Conservation (phyloP, 1,140 invertebrate species). For the Lepidurus apus region DNA sequence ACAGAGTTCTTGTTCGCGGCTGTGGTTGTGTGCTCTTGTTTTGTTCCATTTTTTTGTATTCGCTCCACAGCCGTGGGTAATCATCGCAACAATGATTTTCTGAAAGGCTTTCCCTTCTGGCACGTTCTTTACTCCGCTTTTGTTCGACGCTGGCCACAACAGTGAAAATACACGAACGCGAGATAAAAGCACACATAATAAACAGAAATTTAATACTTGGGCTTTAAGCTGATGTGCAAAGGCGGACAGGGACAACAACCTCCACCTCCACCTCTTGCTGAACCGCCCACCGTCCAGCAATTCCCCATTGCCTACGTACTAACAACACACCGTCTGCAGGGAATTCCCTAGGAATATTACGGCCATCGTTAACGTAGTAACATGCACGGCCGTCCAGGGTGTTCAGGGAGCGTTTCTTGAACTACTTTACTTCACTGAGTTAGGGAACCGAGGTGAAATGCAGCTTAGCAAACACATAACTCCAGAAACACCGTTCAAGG, state of each 20-base stretch:
- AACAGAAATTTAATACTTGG: conserved; percentile 1
- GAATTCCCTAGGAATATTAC: conserved; percentile 12
- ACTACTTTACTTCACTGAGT: too few species aligned
- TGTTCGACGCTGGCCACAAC: not conserved
- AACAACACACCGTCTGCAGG: conserved; percentile 10
- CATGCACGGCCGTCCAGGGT: not conserved
- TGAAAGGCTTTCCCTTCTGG: not conserved
- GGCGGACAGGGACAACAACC: conserved; percentile 4
- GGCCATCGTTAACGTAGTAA: conserved; percentile 2
- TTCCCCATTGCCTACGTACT: conserved; percentile 7
- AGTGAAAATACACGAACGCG: not conserved
- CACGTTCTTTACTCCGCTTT: not conserved
- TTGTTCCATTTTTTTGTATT: not conserved
- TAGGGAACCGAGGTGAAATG: not conserved
- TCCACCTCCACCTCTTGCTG: not conserved
- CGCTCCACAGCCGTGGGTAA: not conserved
- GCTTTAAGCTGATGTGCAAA: not conserved
- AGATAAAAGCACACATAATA: not conserved
- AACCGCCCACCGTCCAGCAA: conserved; percentile 12
- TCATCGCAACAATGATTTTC: not conserved
- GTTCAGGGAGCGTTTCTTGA: not conserved
- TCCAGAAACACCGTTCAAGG: not conserved
- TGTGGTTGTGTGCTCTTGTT: not conserved
- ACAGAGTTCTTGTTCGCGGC: not conserved
- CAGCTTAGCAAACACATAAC: not conserved